These are phyloP conservation scores for Dolichotis patagonum DNA, from an alignment of 2,113 vertebrate species.

Conservation along the genomic window DNA sequence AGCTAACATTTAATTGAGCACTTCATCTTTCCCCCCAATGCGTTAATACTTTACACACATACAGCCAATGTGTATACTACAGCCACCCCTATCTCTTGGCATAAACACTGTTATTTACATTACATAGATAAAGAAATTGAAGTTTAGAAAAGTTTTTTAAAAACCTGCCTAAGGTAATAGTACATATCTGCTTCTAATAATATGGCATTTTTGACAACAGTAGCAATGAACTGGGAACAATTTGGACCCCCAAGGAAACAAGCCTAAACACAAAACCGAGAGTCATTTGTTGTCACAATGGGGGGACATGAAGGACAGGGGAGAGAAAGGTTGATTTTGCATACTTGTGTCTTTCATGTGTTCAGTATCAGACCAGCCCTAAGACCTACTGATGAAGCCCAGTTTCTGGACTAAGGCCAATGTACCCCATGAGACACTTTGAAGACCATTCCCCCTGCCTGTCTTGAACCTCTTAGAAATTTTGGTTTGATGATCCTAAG, in stretches of 20 bases:
- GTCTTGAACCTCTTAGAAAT: neutral
- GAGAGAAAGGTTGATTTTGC: neutral
- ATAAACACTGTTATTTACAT: neutral
- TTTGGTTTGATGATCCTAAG: neutral
- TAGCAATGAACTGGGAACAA: neutral
- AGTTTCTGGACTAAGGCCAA: neutral
- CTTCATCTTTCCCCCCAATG: slow-evolving; percentile 14
- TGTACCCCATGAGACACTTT: neutral
- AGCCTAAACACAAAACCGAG: neutral
- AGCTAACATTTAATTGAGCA: neutral
- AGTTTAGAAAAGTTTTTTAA: neutral
- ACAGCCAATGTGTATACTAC: neutral
- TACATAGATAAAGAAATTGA: neutral
- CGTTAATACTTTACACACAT: neutral
- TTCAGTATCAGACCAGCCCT: neutral
- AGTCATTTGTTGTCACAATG: neutral
- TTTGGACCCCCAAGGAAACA: neutral
- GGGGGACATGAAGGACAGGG: neutral
- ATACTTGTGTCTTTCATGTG: neutral
- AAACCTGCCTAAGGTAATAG: neutral
- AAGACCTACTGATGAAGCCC: neutral
- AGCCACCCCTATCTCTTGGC: neutral
- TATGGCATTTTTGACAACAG: neutral
- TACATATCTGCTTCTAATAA: neutral
- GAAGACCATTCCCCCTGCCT: neutral